These are phyloP conservation scores for Pseudocheirus occidentalis DNA, from an alignment of 2,797 vertebrate species.

Conservation along the genomic window DNA sequence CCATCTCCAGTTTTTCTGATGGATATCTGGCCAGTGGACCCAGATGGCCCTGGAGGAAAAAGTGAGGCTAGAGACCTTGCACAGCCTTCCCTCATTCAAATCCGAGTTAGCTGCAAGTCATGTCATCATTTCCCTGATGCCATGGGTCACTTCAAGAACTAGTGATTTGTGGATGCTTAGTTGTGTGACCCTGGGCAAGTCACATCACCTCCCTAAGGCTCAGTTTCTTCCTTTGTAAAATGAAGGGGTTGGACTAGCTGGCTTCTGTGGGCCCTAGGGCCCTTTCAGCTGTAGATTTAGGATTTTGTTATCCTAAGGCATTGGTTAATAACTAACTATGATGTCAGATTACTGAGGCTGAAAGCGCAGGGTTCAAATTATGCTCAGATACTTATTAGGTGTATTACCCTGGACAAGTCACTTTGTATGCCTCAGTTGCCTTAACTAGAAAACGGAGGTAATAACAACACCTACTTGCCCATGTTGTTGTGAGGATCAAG, in stretches of 20 bases:
- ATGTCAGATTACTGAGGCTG: background rate
- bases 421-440: constrained; percentile 10
- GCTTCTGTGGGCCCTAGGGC: background rate
- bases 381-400: constrained; percentile 10
- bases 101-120: too few species aligned
- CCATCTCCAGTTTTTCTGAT: too few species aligned
- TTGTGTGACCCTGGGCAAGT: background rate
- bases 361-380: constrained; percentile 6
- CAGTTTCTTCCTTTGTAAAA: background rate
- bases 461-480: constrained; percentile 12
- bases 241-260: background rate
- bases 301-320: background rate
- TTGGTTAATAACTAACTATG: background rate
- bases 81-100: too few species aligned
- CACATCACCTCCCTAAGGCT: background rate
- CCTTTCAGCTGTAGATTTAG: background rate
- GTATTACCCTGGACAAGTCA: constrained; percentile 5
- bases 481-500: constrained; percentile 37
- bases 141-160: background rate
- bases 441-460: constrained; percentile 44
- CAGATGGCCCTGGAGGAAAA: too few species aligned
- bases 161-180: background rate
- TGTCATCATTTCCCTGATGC: too few species aligned
- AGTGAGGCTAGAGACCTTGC: too few species aligned
- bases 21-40: too few species aligned